phyloP scores from a whole-genome alignment of 2,113 vertebrate genomes.

The Eidolon helvum region DNA sequence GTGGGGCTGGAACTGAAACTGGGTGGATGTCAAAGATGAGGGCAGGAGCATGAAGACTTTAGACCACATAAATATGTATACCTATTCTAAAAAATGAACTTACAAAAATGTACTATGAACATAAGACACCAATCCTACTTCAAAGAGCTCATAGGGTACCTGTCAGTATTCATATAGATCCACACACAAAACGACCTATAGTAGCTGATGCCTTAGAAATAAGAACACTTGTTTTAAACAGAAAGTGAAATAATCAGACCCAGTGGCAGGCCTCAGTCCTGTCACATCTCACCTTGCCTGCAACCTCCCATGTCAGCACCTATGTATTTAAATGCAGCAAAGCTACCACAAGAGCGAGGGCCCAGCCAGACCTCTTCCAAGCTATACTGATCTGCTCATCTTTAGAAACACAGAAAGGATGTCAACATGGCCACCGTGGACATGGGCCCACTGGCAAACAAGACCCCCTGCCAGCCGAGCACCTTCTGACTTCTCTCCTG shows the following conservation, averaged over 20 bases:
- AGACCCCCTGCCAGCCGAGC: neutral
- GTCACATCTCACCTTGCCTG: neutral
- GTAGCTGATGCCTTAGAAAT: neutral
- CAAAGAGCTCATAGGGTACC: neutral
- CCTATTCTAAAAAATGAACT: neutral
- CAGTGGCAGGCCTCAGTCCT: neutral
- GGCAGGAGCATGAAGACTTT: neutral
- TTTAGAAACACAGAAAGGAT: neutral
- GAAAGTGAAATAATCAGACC: neutral
- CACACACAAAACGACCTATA: neutral
- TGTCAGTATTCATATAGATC: neutral
- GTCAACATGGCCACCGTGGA: neutral
- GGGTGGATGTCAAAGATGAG: neutral
- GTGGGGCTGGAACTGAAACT: neutral
- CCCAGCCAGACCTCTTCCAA: neutral
- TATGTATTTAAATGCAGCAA: neutral
- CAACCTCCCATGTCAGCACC: neutral
- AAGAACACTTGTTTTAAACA: neutral
- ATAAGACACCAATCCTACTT: neutral
- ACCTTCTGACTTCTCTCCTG: neutral
- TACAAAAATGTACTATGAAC: neutral
- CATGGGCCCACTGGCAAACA: neutral
- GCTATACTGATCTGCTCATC: neutral
- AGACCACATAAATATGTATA: neutral
- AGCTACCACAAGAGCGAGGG: neutral